Conservation (phyloP, 2,113 vertebrate genomes). For the Anhinga anhinga region DNA sequence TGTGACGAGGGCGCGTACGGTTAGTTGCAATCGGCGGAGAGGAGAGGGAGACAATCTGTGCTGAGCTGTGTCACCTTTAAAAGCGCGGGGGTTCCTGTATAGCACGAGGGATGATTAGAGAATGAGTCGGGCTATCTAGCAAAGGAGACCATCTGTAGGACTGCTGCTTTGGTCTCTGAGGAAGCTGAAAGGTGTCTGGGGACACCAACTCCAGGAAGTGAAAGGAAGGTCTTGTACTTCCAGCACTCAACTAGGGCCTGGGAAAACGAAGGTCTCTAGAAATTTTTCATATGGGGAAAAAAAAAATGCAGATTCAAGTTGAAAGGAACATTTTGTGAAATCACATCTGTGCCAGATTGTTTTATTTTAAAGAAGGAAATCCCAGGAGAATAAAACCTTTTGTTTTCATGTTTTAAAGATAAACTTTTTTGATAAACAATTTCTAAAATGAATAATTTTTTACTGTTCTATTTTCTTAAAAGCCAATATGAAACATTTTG, state of each 20-base stretch:
- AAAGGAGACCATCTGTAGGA: neutral
- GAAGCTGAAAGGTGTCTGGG: neutral
- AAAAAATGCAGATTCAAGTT: neutral
- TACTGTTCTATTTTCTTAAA: neutral
- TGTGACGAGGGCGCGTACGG: fast-evolving
- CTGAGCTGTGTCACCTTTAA: constrained; percentile 26
- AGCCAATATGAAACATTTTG: neutral
- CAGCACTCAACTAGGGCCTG: neutral
- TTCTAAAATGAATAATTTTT: neutral
- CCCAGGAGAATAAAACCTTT: neutral
- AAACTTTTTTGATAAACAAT: neutral
- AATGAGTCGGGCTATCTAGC: neutral
- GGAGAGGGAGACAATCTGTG: constrained; percentile 34
- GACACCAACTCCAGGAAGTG: neutral
- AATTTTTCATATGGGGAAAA: neutral
- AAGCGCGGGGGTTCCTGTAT: neutral
- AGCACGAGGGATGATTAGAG: neutral
- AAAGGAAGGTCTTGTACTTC: neutral
- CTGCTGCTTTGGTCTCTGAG: neutral
- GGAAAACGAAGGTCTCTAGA: neutral
- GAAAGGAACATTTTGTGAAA: constrained; percentile 20
- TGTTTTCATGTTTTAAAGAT: neutral
- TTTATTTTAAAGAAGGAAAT: constrained; percentile 14
- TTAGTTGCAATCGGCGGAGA: neutral
- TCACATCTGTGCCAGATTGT: neutral